Evolutionary conservation across 1,140 invertebrate genomes (phyloP), one percentile per base, ranked within the genome.

Genomic region (Drosophila chauvacae): DNA sequence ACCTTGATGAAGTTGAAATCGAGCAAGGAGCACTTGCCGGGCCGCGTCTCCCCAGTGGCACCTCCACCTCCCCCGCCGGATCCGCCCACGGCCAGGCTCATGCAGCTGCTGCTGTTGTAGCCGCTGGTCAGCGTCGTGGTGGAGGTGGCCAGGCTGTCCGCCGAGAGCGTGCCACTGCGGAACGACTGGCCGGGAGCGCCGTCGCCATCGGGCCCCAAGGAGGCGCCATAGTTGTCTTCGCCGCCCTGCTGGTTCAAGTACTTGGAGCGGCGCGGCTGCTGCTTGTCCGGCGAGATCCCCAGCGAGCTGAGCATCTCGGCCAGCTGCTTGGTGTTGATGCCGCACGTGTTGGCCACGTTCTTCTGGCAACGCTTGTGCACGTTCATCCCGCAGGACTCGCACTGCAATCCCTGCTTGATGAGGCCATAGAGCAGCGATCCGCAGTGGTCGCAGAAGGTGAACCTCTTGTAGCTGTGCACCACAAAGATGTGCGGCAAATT

Each of bases 401-500:
- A 99, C 93, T 99, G 98, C 70, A 99, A 94, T 35, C 99, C 99
- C 94, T 99, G 99, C 93, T 96, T 97, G 86, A 98, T 96, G 73
- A 99, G 95, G 18, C 99, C 99, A 93, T 99, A 99, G 18, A 99
- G 95, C 47, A 92, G 62, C 42, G 92, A 92, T 59, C 99, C 99
- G 94, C 99, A 99, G 93, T 99, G 99, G 94, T 99, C 98, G 95
- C 99, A 99, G 93, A 99, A 99, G 39, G 99, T 99, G 93, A 99
- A 99, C 70, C 97, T 94, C 94, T 98, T 99, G 94, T 98, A 99
- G 91, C 96, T 99, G 93, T 99, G 99, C 70, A 97, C 95, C 51
- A 95, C 95, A 93, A 97, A 98, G 26, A 98, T 96, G 94, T 99
- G 99, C 59, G 99, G 99, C 71, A 99, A 95, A 93, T 99, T 99